Evolutionary conservation across 2,113 vertebrate species (phyloP), one percentile per base, ranked within the genome.

Genomic region (Scytalopus superciliaris): DNA sequence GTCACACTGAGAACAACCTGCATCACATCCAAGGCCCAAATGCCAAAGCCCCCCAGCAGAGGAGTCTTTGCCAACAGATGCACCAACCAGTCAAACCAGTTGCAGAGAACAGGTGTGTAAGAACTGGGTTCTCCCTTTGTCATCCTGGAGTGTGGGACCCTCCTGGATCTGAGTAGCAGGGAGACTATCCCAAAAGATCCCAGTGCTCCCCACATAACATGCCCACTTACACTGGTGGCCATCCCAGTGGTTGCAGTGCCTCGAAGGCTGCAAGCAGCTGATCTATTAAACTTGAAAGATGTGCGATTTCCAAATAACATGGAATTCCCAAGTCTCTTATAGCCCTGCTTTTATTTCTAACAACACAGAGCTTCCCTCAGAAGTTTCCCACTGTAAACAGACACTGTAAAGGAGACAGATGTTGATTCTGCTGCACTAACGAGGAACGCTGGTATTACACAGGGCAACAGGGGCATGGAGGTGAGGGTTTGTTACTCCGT

Each of bases 331-430:
- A 42, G 13, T 28, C 93, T 66, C 83, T 73, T 10, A 4, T 72
- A 95, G 84, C 93, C 75, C 60, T 92, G 44, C 90, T 96, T 95
- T 95, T 63, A 62, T 72, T 95, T 87, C 74, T 55, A 87, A 56
- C 84, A 57, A 85, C 24, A 35, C 70, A 22, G 68, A 97, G 93
- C 94, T 94, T 90, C 95, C 93, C 91, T 78, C 60, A 31, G 77
- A 68, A 91, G 88, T 35, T 79, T 94, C 92, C 92, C 89, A 8
- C 21, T 27, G 73, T 44, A 94, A 93, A 64, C 74, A 88, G 93
- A 25, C 55, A 22, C 81, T 4, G 1, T 49, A 37, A 88, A 94
- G 94, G 76, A 94, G 93, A 24, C 64, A 77, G 96, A 94, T 89
- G 89, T 60, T 30, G 78, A 63, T 4, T 62, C 10, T 35, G 67